Percentiles rank a stretch among this genome's conserved stretches.
Conservation (phyloP, 2,888 invertebrate species). For the Cybosia mesomella region DNA sequence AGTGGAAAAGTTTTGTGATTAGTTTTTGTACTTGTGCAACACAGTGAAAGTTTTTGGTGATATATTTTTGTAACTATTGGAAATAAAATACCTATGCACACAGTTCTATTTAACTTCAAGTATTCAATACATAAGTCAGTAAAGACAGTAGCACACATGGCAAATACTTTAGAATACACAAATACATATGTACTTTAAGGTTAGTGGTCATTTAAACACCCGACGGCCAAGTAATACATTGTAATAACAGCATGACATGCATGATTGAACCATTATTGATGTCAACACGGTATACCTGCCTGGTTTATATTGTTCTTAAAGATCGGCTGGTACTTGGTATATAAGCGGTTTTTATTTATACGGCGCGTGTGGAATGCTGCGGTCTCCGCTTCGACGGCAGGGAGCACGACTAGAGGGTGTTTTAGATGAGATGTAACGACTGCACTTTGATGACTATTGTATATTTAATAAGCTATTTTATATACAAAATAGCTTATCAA, state of each 20-base stretch:
- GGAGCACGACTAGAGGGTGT: slow-evolving; percentile 69
- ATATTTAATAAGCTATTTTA: background rate
- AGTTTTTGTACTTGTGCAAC: background rate
- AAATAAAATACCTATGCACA: background rate
- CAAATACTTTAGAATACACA: background rate
- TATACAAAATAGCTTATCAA: background rate
- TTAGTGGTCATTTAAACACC: slow-evolving; percentile 14
- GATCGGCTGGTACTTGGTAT: slow-evolving; percentile 71
- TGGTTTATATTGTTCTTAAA: slow-evolving; percentile 63
- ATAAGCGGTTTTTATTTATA: slow-evolving; percentile 81
- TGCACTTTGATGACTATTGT: background rate
- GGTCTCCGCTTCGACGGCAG: slow-evolving; percentile 65
- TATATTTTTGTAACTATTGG: background rate
- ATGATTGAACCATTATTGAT: slow-evolving; percentile 52
- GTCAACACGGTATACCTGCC: slow-evolving; percentile 72
- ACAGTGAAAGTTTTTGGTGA: background rate
- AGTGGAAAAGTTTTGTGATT: background rate
- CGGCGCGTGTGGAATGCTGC: slow-evolving; percentile 81
- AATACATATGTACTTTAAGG: slow-evolving; percentile 11
- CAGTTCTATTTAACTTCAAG: background rate
- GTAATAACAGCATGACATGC: slow-evolving; percentile 39
- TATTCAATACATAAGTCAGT: background rate
- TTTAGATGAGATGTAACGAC: slow-evolving; percentile 28
- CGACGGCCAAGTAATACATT: slow-evolving; percentile 27
- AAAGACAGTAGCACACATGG: background rate